A percentile compares a stretch with the other conserved stretches of the same genome.
These are phyloP conservation scores for Drosophila truncata DNA, from an alignment of 1,140 invertebrate species.

Conservation along the genomic window DNA sequence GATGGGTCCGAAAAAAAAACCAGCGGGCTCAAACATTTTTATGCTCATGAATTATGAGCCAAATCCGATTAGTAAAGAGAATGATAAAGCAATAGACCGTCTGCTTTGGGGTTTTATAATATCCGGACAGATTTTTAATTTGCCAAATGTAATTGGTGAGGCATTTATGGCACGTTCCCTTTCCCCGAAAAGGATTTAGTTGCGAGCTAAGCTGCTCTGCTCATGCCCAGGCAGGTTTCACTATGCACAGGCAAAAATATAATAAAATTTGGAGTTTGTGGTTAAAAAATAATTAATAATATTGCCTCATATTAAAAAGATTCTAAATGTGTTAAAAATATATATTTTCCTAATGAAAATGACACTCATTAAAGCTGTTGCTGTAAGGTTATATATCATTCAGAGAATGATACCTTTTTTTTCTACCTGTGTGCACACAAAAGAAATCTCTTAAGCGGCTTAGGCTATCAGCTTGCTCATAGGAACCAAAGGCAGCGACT, in stretches of 20 bases:
- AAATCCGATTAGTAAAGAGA: constrained; percentile 72
- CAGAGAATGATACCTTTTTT: not conserved
- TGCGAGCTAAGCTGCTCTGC: constrained; percentile 28
- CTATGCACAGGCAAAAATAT: constrained; percentile 20
- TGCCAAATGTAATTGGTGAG: constrained; percentile 65
- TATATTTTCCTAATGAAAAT: not conserved
- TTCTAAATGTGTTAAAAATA: not conserved
- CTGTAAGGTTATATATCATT: not conserved
- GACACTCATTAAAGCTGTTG: not conserved
- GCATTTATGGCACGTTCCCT: constrained; percentile 38
- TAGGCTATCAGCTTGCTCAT: constrained; percentile 37
- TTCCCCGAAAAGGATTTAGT: constrained; percentile 7
- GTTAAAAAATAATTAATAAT: not conserved
- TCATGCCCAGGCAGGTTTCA: constrained; percentile 43
- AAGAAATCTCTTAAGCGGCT: constrained; percentile 50
- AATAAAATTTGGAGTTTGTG: not conserved
- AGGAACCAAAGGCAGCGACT: constrained; percentile 42
- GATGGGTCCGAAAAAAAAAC: constrained; percentile 7
- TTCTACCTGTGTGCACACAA: constrained; percentile 25
- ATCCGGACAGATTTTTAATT: constrained; percentile 64
- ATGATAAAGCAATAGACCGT: constrained; percentile 34
- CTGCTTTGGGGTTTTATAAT: constrained; percentile 48
- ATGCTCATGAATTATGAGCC: constrained; percentile 59
- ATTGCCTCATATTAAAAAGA: not conserved
- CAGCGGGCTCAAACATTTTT: constrained; percentile 10